Evolutionary conservation across 1,140 invertebrate genomes (phyloP).

Genomic region (Drepana arcuata): DNA sequence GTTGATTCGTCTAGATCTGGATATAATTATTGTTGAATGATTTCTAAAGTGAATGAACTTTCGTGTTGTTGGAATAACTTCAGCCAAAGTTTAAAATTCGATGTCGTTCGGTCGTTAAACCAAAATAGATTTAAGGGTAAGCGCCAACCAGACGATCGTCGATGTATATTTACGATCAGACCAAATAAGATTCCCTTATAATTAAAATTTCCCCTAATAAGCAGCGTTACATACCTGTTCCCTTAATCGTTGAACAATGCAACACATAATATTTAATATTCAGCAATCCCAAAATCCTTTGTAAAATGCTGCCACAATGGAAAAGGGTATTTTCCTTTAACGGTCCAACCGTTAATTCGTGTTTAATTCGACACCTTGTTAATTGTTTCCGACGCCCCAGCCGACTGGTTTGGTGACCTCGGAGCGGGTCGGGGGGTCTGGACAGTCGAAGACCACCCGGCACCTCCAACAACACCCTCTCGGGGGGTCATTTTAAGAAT

Average conservation of each 20-base stretch:
- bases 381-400: slow-evolving; percentile 67
- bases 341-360: slow-evolving; percentile 65
- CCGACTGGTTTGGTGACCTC: slow-evolving; percentile 65
- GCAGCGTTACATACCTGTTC: slow-evolving; percentile 30
- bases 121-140: too few relatives aligned
- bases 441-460: slow-evolving; percentile 43
- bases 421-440: slow-evolving; percentile 19
- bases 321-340: slow-evolving; percentile 68
- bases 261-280: slow-evolving; percentile 64
- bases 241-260: slow-evolving; percentile 55
- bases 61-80: too few relatives aligned
- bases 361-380: slow-evolving; percentile 72
- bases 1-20: too few relatives aligned
- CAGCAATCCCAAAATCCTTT: slow-evolving; percentile 66
- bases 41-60: too few relatives aligned
- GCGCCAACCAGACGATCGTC: too few relatives aligned
- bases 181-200: slow-evolving; percentile 7
- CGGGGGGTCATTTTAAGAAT: slow-evolving; percentile 68
- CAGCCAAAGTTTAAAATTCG: too few relatives aligned
- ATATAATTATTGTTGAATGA: too few relatives aligned
- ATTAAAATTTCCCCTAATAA: slow-evolving; percentile 23
- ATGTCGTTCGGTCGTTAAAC: too few relatives aligned
- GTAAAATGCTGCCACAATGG: slow-evolving; percentile 58
- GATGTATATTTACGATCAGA: too few relatives aligned
- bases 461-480: slow-evolving; percentile 28